These are phyloP conservation scores for Thymelicus sylvestris DNA, from an alignment of 2,888 invertebrate species.

Conservation along the genomic window DNA sequence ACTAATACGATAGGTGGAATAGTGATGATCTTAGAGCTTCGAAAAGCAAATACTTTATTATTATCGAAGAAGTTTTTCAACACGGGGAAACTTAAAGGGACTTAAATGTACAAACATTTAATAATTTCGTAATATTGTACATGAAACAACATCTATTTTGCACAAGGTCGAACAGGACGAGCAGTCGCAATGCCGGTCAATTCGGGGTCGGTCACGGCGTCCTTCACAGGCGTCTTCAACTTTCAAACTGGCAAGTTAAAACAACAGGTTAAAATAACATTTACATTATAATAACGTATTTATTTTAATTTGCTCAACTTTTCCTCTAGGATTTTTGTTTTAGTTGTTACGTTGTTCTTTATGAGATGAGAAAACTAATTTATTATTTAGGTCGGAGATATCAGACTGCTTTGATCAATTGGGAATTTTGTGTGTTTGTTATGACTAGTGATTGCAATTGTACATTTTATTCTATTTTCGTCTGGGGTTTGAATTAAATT, in stretches of 20 bases:
- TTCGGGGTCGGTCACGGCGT: neutral
- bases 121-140: neutral
- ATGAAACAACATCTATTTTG: neutral
- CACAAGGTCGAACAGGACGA: constrained; percentile 7
- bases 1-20: too few species aligned
- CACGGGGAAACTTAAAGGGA: too few species aligned
- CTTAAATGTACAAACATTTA: too few species aligned
- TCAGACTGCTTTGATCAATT: too few species aligned
- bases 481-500: too few species aligned
- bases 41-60: too few species aligned
- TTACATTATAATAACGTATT: neutral
- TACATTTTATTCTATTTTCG: too few species aligned
- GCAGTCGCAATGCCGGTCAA: neutral
- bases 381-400: neutral
- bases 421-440: too few species aligned
- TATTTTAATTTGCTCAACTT: neutral
- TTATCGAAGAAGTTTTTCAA: too few species aligned
- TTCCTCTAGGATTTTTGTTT: neutral
- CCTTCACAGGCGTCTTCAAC: neutral
- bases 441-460: too few species aligned
- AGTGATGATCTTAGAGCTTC: too few species aligned
- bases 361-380: neutral
- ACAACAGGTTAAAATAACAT: neutral
- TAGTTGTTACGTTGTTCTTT: neutral
- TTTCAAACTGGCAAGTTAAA: neutral